phyloP scores from a whole-genome alignment of 2,888 invertebrate genomes.

The Drosophila prolongata region DNA sequence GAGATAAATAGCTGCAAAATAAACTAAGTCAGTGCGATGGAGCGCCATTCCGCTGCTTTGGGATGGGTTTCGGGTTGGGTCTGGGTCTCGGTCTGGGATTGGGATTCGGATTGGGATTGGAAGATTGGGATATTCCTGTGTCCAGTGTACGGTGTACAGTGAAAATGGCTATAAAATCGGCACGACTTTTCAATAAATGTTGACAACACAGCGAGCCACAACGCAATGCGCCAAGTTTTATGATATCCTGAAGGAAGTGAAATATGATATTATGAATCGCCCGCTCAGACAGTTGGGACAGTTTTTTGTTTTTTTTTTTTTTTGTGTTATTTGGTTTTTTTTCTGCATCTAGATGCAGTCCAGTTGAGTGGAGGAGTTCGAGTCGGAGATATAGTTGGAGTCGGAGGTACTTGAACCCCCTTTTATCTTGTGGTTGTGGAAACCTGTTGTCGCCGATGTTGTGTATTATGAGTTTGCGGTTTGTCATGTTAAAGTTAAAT shows the following conservation, averaged over 20 bases:
- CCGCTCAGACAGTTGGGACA: constrained; percentile 73
- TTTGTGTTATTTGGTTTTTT: not conserved
- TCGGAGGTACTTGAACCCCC: constrained; percentile 45
- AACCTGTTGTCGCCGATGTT: constrained; percentile 65
- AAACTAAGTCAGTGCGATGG: constrained; percentile 64
- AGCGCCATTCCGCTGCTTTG: constrained; percentile 30
- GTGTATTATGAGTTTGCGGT: constrained; percentile 79
- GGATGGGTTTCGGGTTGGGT: constrained; percentile 23
- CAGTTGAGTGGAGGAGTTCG: constrained; percentile 39
- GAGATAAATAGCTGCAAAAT: constrained; percentile 83
- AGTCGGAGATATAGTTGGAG: constrained; percentile 30
- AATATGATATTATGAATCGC: constrained; percentile 83
- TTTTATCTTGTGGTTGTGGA: constrained; percentile 48
- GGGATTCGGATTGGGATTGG: constrained; percentile 3
- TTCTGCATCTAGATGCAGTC: constrained; percentile 17
- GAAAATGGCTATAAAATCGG: constrained; percentile 83
- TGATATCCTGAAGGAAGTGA: constrained; percentile 85
- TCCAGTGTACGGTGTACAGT: constrained; percentile 50
- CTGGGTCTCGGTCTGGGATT: constrained; percentile 7
- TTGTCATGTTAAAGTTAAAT: constrained; percentile 79
- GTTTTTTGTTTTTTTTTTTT: constrained; percentile 46
- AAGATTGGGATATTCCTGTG: constrained; percentile 42
- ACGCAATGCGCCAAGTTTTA: constrained; percentile 82
- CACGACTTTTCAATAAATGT: constrained; percentile 85
- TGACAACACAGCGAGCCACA: constrained; percentile 78